Conservation (phyloP, 2,797 vertebrate genomes). For the Xyrichtys novacula region DNA sequence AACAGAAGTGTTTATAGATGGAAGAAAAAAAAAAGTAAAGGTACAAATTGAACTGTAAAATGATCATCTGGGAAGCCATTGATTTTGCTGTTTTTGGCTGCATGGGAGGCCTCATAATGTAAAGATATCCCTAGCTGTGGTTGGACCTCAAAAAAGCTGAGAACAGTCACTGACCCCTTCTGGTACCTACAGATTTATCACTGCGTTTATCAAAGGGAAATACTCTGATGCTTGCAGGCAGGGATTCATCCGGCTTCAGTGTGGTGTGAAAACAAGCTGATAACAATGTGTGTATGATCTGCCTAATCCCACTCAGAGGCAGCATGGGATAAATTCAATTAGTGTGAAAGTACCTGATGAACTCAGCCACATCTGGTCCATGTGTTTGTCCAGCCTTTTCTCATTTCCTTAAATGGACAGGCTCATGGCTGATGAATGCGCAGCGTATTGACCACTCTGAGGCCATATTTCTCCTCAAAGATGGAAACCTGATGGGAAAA, state of each 20-base stretch:
- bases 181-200: background rate
- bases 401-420: conserved; percentile 94
- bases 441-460: conserved; percentile 88
- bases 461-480: conserved; percentile 90
- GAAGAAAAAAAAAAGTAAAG: background rate
- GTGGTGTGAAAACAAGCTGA: conserved; percentile 86
- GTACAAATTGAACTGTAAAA: conserved; percentile 7
- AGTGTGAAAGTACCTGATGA: conserved; percentile 88
- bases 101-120: no score
- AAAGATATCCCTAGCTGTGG: background rate
- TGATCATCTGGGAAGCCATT: conserved; percentile 3
- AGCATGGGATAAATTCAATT: conserved; percentile 89
- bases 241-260: conserved; percentile 53
- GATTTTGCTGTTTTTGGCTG: background rate
- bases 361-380: conserved; percentile 87
- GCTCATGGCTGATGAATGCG: conserved; percentile 88
- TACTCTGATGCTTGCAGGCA: conserved; percentile 24
- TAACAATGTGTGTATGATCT: conserved; percentile 86
- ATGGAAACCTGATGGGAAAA: conserved; percentile 91
- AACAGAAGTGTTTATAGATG: background rate
- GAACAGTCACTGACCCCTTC: background rate
- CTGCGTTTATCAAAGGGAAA: background rate
- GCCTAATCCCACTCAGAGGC: conserved; percentile 82
- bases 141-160: no score
- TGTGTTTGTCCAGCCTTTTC: conserved; percentile 91